Base-by-base conservation (phyloP, 2,888 invertebrate genomes). In the Andrena trimmerana region DNA sequence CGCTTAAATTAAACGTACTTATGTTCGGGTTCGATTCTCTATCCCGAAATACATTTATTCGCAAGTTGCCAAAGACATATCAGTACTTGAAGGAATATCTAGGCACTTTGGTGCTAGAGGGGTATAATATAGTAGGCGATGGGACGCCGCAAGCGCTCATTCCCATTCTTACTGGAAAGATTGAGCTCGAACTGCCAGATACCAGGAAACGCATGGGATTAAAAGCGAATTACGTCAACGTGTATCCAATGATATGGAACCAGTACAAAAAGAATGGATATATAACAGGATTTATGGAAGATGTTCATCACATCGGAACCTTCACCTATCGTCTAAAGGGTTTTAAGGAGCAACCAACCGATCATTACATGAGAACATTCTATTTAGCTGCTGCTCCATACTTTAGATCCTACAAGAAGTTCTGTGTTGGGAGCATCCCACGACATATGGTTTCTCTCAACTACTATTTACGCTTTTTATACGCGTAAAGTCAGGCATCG, bases 301-400 rank as follows among this genome's bases (percentile, higher is more conserved):
- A 99, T 92, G 96, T 96, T 88, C 97, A 98, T 0, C 94, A 95
- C 90, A 96, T 97, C 31, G 98, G 98, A 0, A 98, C 98, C 0
- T 99, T 99, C 92, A 98, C 98, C 1, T 98, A 98, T 93, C 96
- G 99, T 8, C 95, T 99, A 92, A 97, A 97, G 87, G 99, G 99
- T 0, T 99, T 99, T 93, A 94, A 94, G 50, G 94, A 95, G 2
- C 96, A 96, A 88, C 99, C 99, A 0, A 98, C 98, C 0, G 97
- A 99, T 94, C 98, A 99, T 93, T 99, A 98, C 92, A 96, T 98
- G 94, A 94, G 98, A 42, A 96, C 98, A 0, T 98, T 97, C 93
- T 97, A 97, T 90, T 91, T 97, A 16, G 97, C 97, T 29, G 96
- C 96, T 13, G 94, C 95, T 4, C 95, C 95, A 1, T 95, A 95